Percentiles rank a stretch among this genome's conserved stretches.
These are phyloP conservation scores for Halcyon senegalensis DNA, from an alignment of 2,113 vertebrate species.

Conservation along the genomic window DNA sequence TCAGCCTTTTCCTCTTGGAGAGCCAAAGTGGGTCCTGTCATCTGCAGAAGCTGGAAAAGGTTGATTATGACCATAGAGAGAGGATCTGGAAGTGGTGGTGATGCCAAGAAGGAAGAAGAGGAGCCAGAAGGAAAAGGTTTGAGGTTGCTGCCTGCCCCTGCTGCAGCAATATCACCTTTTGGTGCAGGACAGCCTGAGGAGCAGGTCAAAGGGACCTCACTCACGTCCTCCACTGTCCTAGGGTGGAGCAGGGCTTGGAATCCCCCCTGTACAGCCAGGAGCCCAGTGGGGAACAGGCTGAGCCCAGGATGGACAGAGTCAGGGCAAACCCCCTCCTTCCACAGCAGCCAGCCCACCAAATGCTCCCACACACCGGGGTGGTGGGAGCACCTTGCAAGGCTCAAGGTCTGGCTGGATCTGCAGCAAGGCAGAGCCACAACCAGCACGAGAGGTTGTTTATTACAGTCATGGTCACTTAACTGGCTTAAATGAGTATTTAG, in stretches of 20 bases:
- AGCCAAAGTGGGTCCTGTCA: neutral
- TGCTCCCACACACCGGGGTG: neutral
- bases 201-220: neutral
- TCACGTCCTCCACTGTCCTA: neutral
- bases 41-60: neutral
- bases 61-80: neutral
- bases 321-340: neutral
- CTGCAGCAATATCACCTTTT: neutral
- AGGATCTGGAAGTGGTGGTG: neutral
- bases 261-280: neutral
- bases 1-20: neutral
- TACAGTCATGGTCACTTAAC: slow-evolving; percentile 4
- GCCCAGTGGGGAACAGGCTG: neutral
- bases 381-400: neutral
- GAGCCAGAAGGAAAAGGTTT: neutral
- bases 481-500: neutral
- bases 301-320: neutral
- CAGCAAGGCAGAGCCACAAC: neutral
- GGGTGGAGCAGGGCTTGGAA: neutral
- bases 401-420: neutral
- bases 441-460: neutral
- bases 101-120: neutral
- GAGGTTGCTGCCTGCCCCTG: neutral
- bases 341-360: neutral
- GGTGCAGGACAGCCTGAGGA: neutral